Evolutionary conservation across 2,797 vertebrate species (phyloP).

Genomic region (Manis javanica): DNA sequence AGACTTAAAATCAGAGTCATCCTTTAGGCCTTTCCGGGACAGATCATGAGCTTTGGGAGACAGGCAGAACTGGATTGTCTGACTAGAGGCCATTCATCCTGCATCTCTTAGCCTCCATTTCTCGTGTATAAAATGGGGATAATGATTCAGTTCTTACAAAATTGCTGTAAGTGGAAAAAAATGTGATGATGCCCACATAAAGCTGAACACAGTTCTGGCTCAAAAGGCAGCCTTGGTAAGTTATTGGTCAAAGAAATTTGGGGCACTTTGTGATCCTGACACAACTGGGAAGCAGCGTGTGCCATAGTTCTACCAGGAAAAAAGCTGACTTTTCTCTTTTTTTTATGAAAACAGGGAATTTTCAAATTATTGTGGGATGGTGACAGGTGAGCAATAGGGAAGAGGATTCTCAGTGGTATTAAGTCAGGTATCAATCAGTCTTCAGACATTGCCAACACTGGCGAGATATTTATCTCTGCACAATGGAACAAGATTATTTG

Average conservation of each 20-base stretch:
- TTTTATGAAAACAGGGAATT: not conserved
- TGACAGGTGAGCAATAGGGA: not conserved
- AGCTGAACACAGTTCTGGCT: not conserved
- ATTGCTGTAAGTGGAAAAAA: not conserved
- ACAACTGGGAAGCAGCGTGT: not conserved
- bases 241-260: not conserved
- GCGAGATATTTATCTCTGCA: not conserved
- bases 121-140: not conserved
- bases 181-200: not conserved
- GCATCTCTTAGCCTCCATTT: not conserved
- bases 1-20: not conserved
- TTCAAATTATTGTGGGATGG: not conserved
- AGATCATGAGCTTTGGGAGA: not conserved
- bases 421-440: not conserved
- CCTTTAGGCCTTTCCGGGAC: not conserved
- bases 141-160: not conserved
- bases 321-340: not conserved
- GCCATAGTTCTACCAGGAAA: not conserved
- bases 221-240: not conserved
- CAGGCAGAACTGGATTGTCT: not conserved
- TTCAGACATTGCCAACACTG: not conserved
- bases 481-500: not conserved
- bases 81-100: not conserved
- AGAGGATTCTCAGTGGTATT: not conserved
- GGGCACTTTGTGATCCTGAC: not conserved